These are phyloP conservation scores for Chelon auratus DNA, from an alignment of 2,797 vertebrate genomes.

Conservation along the genomic window DNA sequence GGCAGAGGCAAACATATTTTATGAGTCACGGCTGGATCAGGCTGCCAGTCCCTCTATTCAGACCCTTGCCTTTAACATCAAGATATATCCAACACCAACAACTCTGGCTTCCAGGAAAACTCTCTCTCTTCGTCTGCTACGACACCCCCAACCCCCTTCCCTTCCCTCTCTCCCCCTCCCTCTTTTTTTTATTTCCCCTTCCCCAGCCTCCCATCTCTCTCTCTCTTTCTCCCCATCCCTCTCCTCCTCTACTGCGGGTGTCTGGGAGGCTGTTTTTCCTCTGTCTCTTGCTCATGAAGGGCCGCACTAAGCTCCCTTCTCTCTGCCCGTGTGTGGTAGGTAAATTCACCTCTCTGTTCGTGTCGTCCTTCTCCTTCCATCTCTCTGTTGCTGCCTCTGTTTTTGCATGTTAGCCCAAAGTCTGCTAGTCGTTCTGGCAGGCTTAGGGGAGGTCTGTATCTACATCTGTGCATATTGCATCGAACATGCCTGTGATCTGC, in stretches of 20 bases:
- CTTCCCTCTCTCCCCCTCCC: constrained; percentile 50
- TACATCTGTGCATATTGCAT: constrained; percentile 68
- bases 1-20: constrained; percentile 81
- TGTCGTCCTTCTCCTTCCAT: constrained; percentile 78
- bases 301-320: constrained; percentile 92
- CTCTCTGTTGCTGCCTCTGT: constrained; percentile 70
- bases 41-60: constrained; percentile 74
- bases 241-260: constrained; percentile 84
- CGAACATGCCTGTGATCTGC: constrained; percentile 53
- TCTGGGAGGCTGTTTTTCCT: constrained; percentile 85
- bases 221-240: constrained; percentile 73
- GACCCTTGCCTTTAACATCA: constrained; percentile 74
- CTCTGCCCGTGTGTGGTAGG: constrained; percentile 96
- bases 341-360: constrained; percentile 80
- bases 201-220: constrained; percentile 67
- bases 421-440: constrained; percentile 68
- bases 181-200: constrained; percentile 68
- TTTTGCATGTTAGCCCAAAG: constrained; percentile 78
- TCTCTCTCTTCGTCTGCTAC: constrained; percentile 72
- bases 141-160: constrained; percentile 51
- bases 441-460: constrained; percentile 62
- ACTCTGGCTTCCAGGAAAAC: constrained; percentile 81
- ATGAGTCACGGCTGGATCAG: constrained; percentile 82
- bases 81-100: constrained; percentile 75
- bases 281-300: constrained; percentile 90